These are phyloP conservation scores for Acomys russatus DNA, from an alignment of 2,797 vertebrate species.

Conservation along the genomic window DNA sequence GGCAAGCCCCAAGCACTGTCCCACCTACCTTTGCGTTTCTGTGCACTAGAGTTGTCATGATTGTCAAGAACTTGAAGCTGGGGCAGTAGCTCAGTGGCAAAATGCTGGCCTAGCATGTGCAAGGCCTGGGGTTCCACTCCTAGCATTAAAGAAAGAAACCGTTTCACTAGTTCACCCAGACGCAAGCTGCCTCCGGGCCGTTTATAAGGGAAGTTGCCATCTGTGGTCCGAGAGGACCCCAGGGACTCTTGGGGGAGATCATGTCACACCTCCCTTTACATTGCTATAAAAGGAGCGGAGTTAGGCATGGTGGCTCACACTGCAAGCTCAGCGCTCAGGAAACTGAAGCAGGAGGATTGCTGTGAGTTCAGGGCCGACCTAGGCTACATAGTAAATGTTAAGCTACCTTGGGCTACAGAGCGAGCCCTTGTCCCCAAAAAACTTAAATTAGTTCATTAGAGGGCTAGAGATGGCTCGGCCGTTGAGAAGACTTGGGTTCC, in stretches of 20 bases:
- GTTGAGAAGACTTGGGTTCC: not conserved
- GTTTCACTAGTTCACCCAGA: not conserved
- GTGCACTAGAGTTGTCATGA: not conserved
- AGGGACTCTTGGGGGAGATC: not conserved
- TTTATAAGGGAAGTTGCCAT: not conserved
- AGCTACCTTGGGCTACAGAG: not conserved
- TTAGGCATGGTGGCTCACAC: not conserved
- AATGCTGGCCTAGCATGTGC: not conserved
- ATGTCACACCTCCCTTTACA: not conserved
- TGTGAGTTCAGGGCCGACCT: not conserved
- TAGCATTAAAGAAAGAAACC: not conserved
- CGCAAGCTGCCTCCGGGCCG: not conserved
- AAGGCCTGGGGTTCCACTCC: not conserved
- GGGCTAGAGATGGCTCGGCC: not conserved
- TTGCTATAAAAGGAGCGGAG: not conserved
- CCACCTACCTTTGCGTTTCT: not conserved
- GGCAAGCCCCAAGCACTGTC: not conserved
- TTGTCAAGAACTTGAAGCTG: not conserved
- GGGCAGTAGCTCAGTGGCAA: not conserved
- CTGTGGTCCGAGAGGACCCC: not conserved
- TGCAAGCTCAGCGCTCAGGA: not conserved
- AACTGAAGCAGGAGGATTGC: not conserved
- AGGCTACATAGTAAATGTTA: not conserved
- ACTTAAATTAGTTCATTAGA: not conserved
- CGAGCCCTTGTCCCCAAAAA: not conserved